A percentile compares a stretch with the other conserved stretches of the same genome.
Conservation (phyloP, 2,888 invertebrate genomes). For the Bellardia bayeri region DNA sequence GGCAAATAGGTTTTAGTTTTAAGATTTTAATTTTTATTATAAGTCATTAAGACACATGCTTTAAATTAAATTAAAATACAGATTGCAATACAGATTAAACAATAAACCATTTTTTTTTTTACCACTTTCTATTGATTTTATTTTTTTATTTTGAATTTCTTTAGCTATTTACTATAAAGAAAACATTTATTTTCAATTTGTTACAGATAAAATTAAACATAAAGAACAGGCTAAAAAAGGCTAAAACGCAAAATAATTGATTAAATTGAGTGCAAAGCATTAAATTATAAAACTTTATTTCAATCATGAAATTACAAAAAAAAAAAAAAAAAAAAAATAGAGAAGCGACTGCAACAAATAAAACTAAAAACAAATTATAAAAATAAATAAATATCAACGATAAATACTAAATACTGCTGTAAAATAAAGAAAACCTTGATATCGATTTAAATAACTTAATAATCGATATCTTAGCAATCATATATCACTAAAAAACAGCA, state of each 20-base stretch:
- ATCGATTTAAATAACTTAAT: conserved; percentile 63
- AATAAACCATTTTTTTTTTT: neutral
- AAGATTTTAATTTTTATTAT: too few species aligned
- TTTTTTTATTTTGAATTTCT: neutral
- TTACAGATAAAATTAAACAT: neutral
- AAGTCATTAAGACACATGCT: too few species aligned
- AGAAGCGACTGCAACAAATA: neutral
- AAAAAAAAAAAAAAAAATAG: conserved; percentile 3
- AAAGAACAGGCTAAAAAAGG: neutral
- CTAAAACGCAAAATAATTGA: conserved; percentile 12
- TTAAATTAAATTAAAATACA: too few species aligned
- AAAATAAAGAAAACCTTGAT: conserved; percentile 56
- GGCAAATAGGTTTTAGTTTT: too few species aligned
- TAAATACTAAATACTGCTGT: conserved; percentile 4
- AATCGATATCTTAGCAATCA: conserved; percentile 32
- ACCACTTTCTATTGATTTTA: neutral
- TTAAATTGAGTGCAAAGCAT: neutral
- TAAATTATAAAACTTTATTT: conserved; percentile 1
- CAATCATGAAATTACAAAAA: conserved; percentile 15
- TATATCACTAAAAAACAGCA: conserved; percentile 1
- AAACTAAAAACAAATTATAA: conserved; percentile 29
- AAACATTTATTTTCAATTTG: neutral
- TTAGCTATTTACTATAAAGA: neutral
- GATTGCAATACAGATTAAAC: too few species aligned
- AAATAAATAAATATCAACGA: conserved; percentile 11